phyloP scores from a whole-genome alignment of 2,797 vertebrate genomes.

The Percopsis omiscomaycus region DNA sequence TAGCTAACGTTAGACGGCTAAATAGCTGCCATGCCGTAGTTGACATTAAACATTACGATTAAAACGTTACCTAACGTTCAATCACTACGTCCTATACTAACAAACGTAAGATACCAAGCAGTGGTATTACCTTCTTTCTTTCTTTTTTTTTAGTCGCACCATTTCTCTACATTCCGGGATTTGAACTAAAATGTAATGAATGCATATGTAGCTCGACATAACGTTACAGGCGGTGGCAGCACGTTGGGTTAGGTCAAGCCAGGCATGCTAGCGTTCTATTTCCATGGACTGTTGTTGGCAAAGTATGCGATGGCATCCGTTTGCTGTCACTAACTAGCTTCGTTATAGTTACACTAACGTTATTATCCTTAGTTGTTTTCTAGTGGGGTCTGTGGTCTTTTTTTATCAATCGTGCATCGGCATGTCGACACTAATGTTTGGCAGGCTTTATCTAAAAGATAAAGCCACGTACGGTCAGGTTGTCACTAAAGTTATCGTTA shows the following conservation, averaged over 20 bases:
- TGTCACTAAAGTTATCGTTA: too few species aligned
- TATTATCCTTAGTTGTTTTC: too few species aligned
- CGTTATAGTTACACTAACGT: too few species aligned
- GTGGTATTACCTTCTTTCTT: accelerated
- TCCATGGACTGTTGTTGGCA: too few species aligned
- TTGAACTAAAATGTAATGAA: not conserved
- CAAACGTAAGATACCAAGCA: not conserved
- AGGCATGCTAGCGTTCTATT: slow-evolving; percentile 20
- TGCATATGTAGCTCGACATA: slow-evolving; percentile 33
- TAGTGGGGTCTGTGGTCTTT: too few species aligned
- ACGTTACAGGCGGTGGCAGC: not conserved
- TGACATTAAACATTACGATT: slow-evolving; percentile 11
- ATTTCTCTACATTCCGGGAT: not conserved
- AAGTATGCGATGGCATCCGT: too few species aligned
- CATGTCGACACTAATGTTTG: too few species aligned
- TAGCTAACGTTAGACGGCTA: slow-evolving; percentile 57
- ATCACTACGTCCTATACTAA: not conserved
- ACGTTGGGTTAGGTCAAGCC: slow-evolving; percentile 20
- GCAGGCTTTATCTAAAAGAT: too few species aligned
- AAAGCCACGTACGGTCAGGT: too few species aligned
- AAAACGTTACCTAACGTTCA: not conserved
- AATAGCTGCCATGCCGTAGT: slow-evolving; percentile 20
- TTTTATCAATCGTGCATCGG: too few species aligned
- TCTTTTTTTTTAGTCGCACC: not conserved
- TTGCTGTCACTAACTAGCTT: too few species aligned